phyloP scores from a whole-genome alignment of 2,797 vertebrate genomes.

The Chelon labrosus region DNA sequence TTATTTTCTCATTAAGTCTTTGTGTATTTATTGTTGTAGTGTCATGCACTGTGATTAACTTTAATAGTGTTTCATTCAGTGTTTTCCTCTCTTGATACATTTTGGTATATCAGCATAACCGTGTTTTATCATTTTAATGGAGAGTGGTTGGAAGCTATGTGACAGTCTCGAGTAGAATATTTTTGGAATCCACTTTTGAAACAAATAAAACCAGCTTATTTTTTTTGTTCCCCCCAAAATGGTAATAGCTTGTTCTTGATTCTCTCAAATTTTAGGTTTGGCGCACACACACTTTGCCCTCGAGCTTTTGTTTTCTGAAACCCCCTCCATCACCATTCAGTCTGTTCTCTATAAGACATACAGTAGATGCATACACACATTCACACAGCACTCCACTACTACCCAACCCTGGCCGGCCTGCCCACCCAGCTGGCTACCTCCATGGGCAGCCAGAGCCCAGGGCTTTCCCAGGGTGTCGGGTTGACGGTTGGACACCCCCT shows the following conservation, averaged over 20 bases:
- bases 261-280: slow-evolving; percentile 1
- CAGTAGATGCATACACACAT: background rate
- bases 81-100: background rate
- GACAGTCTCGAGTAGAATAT: slow-evolving; percentile 8
- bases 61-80: too few relatives aligned
- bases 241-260: background rate
- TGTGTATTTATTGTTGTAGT: background rate
- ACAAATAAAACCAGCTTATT: background rate
- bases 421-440: slow-evolving; percentile 67
- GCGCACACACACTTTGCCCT: background rate
- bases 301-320: too few relatives aligned
- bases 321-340: background rate
- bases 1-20: background rate
- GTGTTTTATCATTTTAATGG: background rate
- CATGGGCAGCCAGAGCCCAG: slow-evolving; percentile 52
- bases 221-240: background rate
- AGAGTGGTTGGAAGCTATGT: background rate
- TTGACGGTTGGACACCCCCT: slow-evolving; percentile 63
- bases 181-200: slow-evolving; percentile 8
- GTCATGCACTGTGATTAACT: background rate
- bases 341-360: slow-evolving; percentile 2
- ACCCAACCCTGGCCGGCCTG: slow-evolving; percentile 14
- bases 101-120: too few relatives aligned
- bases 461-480: slow-evolving; percentile 82
- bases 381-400: slow-evolving; percentile 13